These are phyloP conservation scores for Lycodopsis pacificus DNA, from an alignment of 2,797 vertebrate genomes.

Conservation along the genomic window DNA sequence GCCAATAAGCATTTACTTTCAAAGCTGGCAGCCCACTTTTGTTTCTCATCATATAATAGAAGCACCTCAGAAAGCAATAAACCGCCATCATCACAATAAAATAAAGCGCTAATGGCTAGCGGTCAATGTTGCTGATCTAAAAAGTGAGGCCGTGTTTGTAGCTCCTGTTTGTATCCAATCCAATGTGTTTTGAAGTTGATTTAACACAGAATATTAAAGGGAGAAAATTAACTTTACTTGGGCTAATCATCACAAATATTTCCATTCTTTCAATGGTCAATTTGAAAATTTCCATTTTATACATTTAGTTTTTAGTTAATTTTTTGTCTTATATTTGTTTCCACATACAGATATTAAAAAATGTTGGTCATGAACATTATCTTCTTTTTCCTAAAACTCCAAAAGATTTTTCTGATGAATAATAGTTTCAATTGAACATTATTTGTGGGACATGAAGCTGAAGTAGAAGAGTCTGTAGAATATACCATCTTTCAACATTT, in stretches of 20 bases:
- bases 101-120: too few species aligned
- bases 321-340: background rate
- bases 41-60: constrained; percentile 20
- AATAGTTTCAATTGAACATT: background rate
- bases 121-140: too few species aligned
- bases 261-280: too few species aligned
- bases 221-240: too few species aligned
- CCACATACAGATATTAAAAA: background rate
- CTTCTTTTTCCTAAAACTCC: too few species aligned
- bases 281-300: background rate
- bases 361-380: background rate
- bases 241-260: background rate
- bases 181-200: too few species aligned
- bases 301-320: too few species aligned
- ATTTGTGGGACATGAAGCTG: too few species aligned
- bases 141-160: background rate
- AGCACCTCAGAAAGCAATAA: background rate
- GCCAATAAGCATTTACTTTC: constrained; percentile 13
- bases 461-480: too few species aligned
- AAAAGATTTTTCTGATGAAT: too few species aligned
- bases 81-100: background rate
- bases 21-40: constrained; percentile 5
- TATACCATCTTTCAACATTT: background rate
- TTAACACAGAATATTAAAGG: too few species aligned
- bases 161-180: background rate